Conservation (phyloP, 2,113 vertebrate species). For the Vulpes ferrilata region DNA sequence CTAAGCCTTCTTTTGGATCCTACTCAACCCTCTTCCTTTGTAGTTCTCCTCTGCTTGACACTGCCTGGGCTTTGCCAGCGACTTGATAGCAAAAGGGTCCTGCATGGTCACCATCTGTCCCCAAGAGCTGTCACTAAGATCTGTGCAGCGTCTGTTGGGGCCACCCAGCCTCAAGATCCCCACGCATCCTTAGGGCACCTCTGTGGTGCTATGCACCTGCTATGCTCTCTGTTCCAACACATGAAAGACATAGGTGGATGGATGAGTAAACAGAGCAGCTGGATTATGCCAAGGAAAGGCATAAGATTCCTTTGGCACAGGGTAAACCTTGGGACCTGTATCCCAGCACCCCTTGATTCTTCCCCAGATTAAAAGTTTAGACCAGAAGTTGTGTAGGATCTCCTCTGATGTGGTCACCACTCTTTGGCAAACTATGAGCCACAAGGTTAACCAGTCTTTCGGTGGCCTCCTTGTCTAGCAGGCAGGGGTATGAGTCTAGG, state of each 20-base stretch:
- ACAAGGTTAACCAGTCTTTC: background rate
- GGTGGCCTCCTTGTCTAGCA: background rate
- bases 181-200: fast-evolving
- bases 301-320: background rate
- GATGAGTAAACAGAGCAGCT: background rate
- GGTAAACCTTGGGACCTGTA: background rate
- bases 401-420: background rate
- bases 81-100: background rate
- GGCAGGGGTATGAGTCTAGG: too few species aligned
- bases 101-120: background rate
- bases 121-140: background rate
- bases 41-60: background rate
- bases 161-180: background rate
- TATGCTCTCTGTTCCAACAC: background rate
- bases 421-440: background rate
- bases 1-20: too few species aligned
- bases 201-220: background rate
- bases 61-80: too few species aligned
- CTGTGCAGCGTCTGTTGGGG: background rate
- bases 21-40: too few species aligned
- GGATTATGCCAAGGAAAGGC: background rate
- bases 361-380: background rate
- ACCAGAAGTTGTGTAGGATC: background rate
- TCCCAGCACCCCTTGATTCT: background rate
- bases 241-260: fast-evolving